Base-by-base conservation (phyloP, 53 echinoderm and acorn worm genomes). In the Zoroaster sp. region DNA sequence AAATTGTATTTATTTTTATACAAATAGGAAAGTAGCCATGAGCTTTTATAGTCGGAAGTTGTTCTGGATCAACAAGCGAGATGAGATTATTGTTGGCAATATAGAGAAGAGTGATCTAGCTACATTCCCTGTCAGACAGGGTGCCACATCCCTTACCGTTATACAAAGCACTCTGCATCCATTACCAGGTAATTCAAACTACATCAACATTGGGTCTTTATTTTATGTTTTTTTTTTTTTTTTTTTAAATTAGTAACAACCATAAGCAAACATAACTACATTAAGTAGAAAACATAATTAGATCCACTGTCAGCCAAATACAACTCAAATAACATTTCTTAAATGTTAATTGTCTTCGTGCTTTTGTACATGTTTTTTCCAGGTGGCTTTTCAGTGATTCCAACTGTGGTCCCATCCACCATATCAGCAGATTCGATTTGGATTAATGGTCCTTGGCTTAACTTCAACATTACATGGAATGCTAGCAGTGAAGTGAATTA, bases 41-140 rank as follows among this genome's bases (percentile, higher is more conserved):
- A 95, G 95, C 51, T 89, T 91, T 77, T 97, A 92, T 90, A 97
- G 98, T 86, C 83, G 74, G 73, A 94, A 95, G 71, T 70, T 95
- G 52, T 91, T 97, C 28, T 97, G 98, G 98, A 87, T 97, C 14
- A 91, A 97, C 72, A 59, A 73, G n/a, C 15, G 73, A 28, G 73
- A 91, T 12, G 42, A 76, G 31, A 77, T 97, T 1, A 83, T 91
- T 43, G 74, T 95, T 67, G 86, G 91, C 39, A 91, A 92, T 81
- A 44, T 91, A 72, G 63, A 66, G 28, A 89, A 93, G 7, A 71
- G 59, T 59, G 89, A 87, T 35, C 78, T 90, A 28, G 94, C 95
- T 35, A 41, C 87, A 10, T 72, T 97, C 1, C 87, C 91, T 17
- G 37, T 72, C 34, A 78, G 46, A 75, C 37, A 83, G 28, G 89